Percentiles rank a stretch among this genome's conserved stretches.
Evolutionary conservation across 2,113 vertebrate species (phyloP).

Genomic region (Hippolais icterina): DNA sequence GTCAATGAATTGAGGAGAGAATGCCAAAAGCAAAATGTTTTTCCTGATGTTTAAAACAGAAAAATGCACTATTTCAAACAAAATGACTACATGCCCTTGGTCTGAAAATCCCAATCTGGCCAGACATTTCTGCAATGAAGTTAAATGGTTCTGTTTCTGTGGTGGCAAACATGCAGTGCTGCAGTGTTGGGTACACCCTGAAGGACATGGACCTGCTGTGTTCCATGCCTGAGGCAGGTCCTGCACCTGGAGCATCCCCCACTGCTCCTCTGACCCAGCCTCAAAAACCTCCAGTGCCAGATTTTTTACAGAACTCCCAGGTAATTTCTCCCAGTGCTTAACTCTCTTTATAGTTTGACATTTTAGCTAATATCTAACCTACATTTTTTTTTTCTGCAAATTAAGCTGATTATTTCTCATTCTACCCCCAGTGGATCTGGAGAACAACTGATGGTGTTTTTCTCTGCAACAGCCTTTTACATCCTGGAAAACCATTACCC

Average conservation of each 20-base stretch:
- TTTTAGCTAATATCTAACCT: conserved; percentile 63
- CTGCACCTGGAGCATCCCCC: not conserved
- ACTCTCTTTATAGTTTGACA: conserved; percentile 64
- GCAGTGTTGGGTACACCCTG: not conserved
- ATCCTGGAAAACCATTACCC: conserved; percentile 51
- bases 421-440: conserved; percentile 58
- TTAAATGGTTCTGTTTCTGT: rapidly evolving
- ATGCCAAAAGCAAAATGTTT: not conserved
- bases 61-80: not conserved
- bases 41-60: not conserved
- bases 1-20: not conserved
- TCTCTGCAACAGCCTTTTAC: conserved; percentile 52
- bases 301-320: conserved; percentile 14
- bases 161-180: not conserved
- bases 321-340: conserved; percentile 46
- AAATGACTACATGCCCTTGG: not conserved
- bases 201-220: not conserved
- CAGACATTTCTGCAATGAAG: not conserved
- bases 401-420: conserved; percentile 60
- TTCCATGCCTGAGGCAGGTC: rapidly evolving
- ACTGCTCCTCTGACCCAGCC: not conserved
- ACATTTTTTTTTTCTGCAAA: conserved; percentile 57
- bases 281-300: conserved; percentile 27
- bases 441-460: conserved; percentile 61
- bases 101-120: not conserved